Evolutionary conservation across 2,797 vertebrate genomes (phyloP).

Genomic region (Sebastiscus albofasciatus): DNA sequence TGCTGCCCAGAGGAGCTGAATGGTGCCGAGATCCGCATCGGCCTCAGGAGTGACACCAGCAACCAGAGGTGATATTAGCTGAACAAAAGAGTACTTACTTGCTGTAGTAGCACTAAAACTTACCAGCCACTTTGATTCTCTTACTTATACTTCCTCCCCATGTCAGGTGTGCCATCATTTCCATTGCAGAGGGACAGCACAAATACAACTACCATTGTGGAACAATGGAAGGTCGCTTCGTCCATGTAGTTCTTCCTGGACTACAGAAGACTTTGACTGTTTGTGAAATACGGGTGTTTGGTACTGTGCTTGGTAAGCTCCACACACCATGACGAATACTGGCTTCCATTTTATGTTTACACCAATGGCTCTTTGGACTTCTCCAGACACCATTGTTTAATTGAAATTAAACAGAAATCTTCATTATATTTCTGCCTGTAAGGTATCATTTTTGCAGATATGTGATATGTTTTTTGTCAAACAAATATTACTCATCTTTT

Average conservation of each 20-base stretch:
- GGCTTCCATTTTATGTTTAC: neutral
- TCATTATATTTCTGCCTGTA: neutral
- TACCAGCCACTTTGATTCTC: neutral
- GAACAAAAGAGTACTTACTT: neutral
- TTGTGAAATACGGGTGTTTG: conserved; percentile 39
- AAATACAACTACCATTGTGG: conserved; percentile 16
- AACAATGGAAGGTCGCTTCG: neutral
- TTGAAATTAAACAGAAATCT: neutral
- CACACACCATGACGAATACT: neutral
- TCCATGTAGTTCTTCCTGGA: conserved; percentile 20
- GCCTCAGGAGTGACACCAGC: neutral
- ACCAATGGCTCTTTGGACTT: neutral
- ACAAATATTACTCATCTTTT: neutral
- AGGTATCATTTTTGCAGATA: neutral
- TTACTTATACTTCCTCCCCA: neutral
- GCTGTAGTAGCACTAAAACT: neutral
- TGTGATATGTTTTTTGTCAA: neutral
- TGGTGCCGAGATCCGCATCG: conserved; percentile 17
- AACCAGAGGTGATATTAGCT: conserved; percentile 6
- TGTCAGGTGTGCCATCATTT: conserved; percentile 30
- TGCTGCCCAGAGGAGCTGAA: conserved; percentile 18
- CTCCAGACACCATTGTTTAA: neutral
- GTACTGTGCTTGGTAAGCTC: conserved; percentile 15
- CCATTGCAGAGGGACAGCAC: neutral
- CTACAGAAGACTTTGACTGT: neutral